phyloP scores from a whole-genome alignment of 2,797 vertebrate genomes.

The Perodicticus potto region DNA sequence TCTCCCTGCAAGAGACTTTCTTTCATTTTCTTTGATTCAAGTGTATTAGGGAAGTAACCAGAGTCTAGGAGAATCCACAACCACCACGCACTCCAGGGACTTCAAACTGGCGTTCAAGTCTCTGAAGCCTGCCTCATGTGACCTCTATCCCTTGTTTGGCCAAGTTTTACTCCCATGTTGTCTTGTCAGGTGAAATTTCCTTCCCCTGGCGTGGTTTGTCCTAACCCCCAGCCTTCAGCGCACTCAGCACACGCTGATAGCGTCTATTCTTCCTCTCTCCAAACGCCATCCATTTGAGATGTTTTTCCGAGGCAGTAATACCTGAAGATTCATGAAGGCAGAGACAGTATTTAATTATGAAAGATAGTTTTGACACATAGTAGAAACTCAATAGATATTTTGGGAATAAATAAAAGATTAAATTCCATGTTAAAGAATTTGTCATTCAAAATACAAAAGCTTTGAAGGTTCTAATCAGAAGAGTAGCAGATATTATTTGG shows the following conservation, averaged over 20 bases:
- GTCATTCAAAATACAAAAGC: not conserved
- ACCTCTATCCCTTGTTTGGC: not conserved
- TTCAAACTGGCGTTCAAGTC: not conserved
- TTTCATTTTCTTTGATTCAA: not conserved
- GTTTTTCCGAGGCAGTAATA: not conserved
- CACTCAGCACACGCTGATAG: accelerated
- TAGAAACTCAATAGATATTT: not conserved
- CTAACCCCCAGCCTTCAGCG: accelerated
- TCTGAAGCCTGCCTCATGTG: not conserved
- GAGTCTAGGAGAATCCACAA: not conserved
- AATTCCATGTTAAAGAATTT: not conserved
- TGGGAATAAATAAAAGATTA: not conserved
- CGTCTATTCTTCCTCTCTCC: accelerated
- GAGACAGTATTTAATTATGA: not conserved
- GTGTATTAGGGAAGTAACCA: not conserved
- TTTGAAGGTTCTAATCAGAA: not conserved
- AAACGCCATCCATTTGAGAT: not conserved
- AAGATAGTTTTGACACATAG: not conserved
- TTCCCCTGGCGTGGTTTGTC: accelerated
- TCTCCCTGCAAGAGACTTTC: too few species aligned
- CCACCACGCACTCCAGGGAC: accelerated
- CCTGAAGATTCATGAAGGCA: not conserved
- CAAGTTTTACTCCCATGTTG: not conserved
- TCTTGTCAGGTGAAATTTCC: not conserved
- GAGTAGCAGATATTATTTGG: not conserved